Conservation (phyloP, 2,888 invertebrate genomes). For the Athripsodes cinereus region DNA sequence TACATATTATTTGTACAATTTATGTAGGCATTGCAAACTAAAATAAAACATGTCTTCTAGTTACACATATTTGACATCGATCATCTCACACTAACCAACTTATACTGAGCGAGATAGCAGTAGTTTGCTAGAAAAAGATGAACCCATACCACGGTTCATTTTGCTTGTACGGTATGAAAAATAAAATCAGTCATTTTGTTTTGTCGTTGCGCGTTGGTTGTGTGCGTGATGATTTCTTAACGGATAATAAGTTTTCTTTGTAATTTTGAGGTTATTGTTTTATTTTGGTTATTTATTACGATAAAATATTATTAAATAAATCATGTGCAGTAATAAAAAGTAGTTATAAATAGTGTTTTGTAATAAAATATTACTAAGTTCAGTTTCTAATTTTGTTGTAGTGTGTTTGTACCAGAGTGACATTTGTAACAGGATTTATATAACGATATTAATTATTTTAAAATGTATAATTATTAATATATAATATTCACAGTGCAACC, state of each 20-base stretch:
- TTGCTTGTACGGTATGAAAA: background rate
- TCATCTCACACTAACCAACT: background rate
- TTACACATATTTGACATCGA: background rate
- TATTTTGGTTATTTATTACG: background rate
- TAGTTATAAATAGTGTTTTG: too few relatives aligned
- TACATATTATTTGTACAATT: too few relatives aligned
- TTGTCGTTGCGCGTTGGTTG: background rate
- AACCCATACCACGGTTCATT: background rate
- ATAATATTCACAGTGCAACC: background rate
- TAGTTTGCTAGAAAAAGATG: background rate
- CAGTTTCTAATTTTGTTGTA: background rate
- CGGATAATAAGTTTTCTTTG: background rate
- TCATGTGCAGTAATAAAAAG: too few relatives aligned
- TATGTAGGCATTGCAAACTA: too few relatives aligned
- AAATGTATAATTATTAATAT: background rate
- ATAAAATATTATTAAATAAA: background rate
- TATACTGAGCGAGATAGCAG: constrained; percentile 2
- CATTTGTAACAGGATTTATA: background rate
- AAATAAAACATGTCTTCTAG: background rate
- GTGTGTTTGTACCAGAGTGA: background rate
- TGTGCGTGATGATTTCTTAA: background rate
- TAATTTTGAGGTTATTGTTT: background rate
- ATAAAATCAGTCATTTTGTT: constrained; percentile 5
- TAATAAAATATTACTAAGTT: background rate
- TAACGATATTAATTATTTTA: background rate